Evolutionary conservation across 2,888 invertebrate genomes (phyloP), one percentile per base, ranked within the genome.

Genomic region (Diarsia brunnea): DNA sequence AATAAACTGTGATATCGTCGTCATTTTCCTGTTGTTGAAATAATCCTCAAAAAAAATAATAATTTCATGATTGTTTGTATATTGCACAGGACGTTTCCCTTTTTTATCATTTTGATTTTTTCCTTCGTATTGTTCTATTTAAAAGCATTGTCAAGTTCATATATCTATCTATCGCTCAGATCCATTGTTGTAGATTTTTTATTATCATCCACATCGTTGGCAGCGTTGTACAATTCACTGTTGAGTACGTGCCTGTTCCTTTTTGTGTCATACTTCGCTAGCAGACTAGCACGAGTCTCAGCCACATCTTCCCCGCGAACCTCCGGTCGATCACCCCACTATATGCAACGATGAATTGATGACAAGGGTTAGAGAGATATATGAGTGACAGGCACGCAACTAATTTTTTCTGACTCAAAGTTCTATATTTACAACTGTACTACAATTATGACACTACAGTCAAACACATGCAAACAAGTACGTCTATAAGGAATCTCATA

Each of bases 401-500:
- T 7, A 0, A 14, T 47, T 11, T 45, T 60, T 55, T 45, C 8
- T 71, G 38, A 21, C 12, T 43, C 2, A 2, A 14, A 49, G 16
- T 19, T n/a, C 12, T 5, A 51, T 38, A 24, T 68, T 53, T 45
- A 49, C 14, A 12, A 21, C 14, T 38, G 19, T 27, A 55, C 27
- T 5, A 47, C 43, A 74, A 73, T 82, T 31, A 78, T 74, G 65
- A 67, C 66, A 78, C 64, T 67, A 75, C 73, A 68, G 82, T 69
- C 65, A 70, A 53, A 72, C 14, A 55, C 27, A 49, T 49, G n/a
- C 53, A 68, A 55, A 63, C 51, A 79, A 11, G 43, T 51, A 67
- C 31, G 38, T 27, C 10, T 67, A 66, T 64, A 65, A 58, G 70
- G 49, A 43, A 75, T 75, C 82, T 82, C 73, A 82, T 85, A 82